A percentile compares a stretch with the other conserved stretches of the same genome.
phyloP scores from a whole-genome alignment of 35 echinoderm and acorn worm species.

The Antedon bifida region DNA sequence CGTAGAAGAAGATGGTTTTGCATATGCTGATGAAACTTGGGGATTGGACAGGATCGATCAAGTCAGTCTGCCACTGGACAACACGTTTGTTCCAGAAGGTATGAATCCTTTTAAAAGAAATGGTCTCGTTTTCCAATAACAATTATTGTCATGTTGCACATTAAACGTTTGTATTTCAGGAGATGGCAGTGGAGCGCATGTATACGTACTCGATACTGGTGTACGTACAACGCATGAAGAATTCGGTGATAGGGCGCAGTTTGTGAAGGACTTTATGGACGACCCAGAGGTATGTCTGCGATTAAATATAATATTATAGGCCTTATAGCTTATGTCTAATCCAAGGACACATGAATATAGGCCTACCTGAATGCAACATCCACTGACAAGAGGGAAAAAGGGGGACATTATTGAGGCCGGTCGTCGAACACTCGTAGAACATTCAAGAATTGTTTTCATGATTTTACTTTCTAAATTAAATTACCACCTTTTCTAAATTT shows the following conservation, averaged over 20 bases:
- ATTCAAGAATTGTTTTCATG: too few species aligned
- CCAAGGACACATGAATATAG: neutral
- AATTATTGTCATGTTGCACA: too few species aligned
- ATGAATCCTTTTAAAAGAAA: neutral
- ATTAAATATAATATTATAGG: neutral
- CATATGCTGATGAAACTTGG: neutral
- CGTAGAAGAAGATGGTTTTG: neutral
- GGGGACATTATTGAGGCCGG: too few species aligned
- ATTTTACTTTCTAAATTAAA: too few species aligned
- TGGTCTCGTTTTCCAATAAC: too few species aligned
- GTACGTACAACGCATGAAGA: constrained; percentile 56
- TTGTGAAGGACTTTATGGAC: constrained; percentile 47
- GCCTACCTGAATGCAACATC: neutral
- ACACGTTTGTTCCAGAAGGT: neutral
- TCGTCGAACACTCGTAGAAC: too few species aligned
- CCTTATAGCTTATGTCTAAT: neutral
- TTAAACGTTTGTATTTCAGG: neutral
- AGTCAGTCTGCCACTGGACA: neutral
- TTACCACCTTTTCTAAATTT: too few species aligned
- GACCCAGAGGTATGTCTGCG: constrained; percentile 29
- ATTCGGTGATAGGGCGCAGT: constrained; percentile 30
- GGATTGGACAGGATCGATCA: constrained; percentile 7
- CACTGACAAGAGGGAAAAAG: too few species aligned
- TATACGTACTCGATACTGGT: constrained; percentile 46
- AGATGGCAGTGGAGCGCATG: constrained; percentile 33